phyloP scores from a whole-genome alignment of 2,113 vertebrate genomes.

The Gobio gobio region DNA sequence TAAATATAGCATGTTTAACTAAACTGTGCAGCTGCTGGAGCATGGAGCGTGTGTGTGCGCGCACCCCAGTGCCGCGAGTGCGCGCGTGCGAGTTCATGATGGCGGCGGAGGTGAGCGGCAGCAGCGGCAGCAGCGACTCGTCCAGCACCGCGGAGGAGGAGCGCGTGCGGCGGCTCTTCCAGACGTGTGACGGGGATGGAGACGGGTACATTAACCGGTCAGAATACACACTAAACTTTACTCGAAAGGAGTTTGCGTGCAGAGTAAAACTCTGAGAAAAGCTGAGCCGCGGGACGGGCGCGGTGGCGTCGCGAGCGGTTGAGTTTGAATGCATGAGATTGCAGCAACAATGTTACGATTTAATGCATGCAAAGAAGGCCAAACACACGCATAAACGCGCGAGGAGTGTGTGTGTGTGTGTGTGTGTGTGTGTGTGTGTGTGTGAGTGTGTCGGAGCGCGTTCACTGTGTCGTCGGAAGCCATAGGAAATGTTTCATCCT shows the following conservation, averaged over 20 bases:
- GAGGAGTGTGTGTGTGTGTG: not conserved
- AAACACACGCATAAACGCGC: not conserved
- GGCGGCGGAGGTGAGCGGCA: constrained; percentile 71
- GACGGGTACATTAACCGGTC: constrained; percentile 84
- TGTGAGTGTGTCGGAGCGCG: not conserved
- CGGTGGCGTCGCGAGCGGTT: constrained; percentile 4
- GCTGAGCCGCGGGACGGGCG: not conserved
- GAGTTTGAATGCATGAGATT: too few relatives aligned
- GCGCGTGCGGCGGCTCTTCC: constrained; percentile 80
- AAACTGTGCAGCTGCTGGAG: not conserved
- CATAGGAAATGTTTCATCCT: not conserved
- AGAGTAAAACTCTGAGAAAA: not conserved
- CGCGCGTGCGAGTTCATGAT: constrained; percentile 61
- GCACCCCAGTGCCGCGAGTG: too few relatives aligned
- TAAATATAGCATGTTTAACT: not conserved
- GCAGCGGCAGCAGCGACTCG: constrained; percentile 77
- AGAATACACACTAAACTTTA: not conserved
- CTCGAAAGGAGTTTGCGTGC: not conserved
- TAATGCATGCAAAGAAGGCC: not conserved
- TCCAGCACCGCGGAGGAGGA: constrained; percentile 83
- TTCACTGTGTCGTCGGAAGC: not conserved
- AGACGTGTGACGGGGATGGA: constrained; percentile 82
- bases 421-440: too few relatives aligned
- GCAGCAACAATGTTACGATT: not conserved
- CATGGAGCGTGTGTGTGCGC: not conserved